Evolutionary conservation across 2,797 vertebrate species (phyloP).

Genomic region (Rhinichthys osculus): DNA sequence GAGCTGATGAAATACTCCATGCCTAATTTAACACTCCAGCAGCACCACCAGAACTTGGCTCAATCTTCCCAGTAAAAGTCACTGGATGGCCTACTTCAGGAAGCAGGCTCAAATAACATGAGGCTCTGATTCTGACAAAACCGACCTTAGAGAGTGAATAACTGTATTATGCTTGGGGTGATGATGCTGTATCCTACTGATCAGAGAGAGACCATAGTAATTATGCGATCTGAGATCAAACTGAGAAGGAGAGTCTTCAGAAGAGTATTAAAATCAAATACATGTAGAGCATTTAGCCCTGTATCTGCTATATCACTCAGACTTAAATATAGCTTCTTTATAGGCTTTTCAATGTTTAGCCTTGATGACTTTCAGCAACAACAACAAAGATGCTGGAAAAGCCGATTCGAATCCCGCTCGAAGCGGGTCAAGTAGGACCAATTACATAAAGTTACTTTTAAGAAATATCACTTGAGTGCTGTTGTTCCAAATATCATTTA

Average conservation of each 20-base stretch:
- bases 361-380: background rate
- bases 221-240: slow-evolving; percentile 25
- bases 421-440: no score
- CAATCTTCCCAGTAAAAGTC: slow-evolving; percentile 25
- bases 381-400: no score
- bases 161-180: slow-evolving; percentile 13
- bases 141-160: slow-evolving; percentile 16
- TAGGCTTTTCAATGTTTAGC: background rate
- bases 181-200: slow-evolving; percentile 20
- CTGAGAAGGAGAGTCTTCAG: background rate
- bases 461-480: background rate
- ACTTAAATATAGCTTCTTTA: background rate
- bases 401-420: no score
- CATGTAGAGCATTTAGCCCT: background rate
- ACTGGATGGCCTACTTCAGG: slow-evolving; percentile 50
- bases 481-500: background rate
- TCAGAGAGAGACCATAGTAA: slow-evolving; percentile 38
- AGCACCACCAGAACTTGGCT: slow-evolving; percentile 6
- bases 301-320: background rate
- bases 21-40: slow-evolving; percentile 49
- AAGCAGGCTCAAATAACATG: slow-evolving; percentile 44
- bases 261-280: background rate
- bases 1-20: slow-evolving; percentile 41
- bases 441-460: background rate
- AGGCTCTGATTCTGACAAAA: slow-evolving; percentile 22